Base-by-base conservation (phyloP, 2,797 vertebrate species). In the Malurus leucopterus region DNA sequence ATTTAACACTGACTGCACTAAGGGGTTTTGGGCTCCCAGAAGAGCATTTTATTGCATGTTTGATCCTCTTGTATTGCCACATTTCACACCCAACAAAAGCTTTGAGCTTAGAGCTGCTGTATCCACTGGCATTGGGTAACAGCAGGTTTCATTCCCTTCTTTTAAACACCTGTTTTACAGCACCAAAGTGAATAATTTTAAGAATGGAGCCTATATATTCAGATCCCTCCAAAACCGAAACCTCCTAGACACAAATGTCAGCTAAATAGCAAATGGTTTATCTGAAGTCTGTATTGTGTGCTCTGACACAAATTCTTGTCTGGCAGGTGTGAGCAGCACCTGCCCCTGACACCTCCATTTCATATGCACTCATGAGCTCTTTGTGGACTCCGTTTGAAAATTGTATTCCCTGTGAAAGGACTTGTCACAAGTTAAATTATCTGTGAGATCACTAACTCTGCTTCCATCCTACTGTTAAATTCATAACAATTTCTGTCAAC, bases 21-120 rank as follows among this genome's bases (percentile, higher is more conserved):
- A 55, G 27, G 16, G 9, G 3, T 40, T 69, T 93, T 84, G 32
- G 62, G 36, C 27, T 90, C 69, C 86, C 70, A 59, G 27, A 53
- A 80, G 57, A 53, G 70, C 78, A 29, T 80, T 90, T 91, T 65
- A 55, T 24, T 53, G 30, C 40, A 21, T 64, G 36, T 93, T 89
- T 89, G 44, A 44, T 89, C 90, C 55, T 69, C 26, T 65, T 77
- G 92, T 86, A 86, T 82, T 88, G 49, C 54, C 49, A n/a, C 61
- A 50, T 88, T 87, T 90, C 65, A 68, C 58, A 74, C 29, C 47
- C 72, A 90, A 49, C 72, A 71, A 80, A 54, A 87, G 59, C n/a
- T 83, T 86, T 77, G 67, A 88, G 43, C 55, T 50, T 46, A 74
- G 44, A 70, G 10, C 22, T 14, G 76, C 75, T 49, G 34, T 32